Base-by-base conservation (phyloP, 2,888 invertebrate genomes). In the Spialia ferax region DNA sequence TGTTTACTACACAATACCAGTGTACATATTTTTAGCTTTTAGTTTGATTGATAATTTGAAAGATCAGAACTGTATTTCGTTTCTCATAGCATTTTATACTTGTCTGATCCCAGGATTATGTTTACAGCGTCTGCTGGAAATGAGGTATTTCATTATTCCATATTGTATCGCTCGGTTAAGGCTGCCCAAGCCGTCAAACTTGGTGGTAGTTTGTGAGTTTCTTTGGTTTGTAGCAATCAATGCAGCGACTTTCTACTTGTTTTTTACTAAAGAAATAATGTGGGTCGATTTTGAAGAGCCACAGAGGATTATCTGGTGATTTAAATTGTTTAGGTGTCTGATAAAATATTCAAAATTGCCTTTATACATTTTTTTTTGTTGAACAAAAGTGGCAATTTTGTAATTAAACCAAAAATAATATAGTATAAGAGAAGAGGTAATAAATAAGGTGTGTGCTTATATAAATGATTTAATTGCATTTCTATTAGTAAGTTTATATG, bases 71-170 rank as follows among this genome's bases (percentile, higher is more conserved):
- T 94, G 95, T 75, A 78, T 94, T 15, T 89, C 93, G 0, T 96
- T 95, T 69, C 83, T 95, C 26, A 48, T 96, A 0, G 93, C 96
- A 4, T 98, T 95, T 81, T 81, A 95, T 29, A 67, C 96, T 0
- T 95, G 96, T 67, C 80, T 96, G 5, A 79, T 94, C 57, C 70
- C 96, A 2, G 95, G 95, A 15, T 84, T 98, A 11, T 95, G 97
- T 0, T 96, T 99, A 8, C 99, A 99, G 79, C 95, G 95, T 76
- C 91, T 99, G 74, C 88, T 99, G 2, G 99, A 99, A 85, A 94
- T 99, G 38, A 95, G 99, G n/a, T 99, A 99, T 84, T 99, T 99
- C 86, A 95, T 99, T 45, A 89, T 99, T 38, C 99, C 99, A 0
- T 99, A 96, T 82, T 89, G 99, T 29, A 89, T 99, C 62, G 95